phyloP scores from a whole-genome alignment of 2,113 vertebrate species.

The Sceloporus undulatus region DNA sequence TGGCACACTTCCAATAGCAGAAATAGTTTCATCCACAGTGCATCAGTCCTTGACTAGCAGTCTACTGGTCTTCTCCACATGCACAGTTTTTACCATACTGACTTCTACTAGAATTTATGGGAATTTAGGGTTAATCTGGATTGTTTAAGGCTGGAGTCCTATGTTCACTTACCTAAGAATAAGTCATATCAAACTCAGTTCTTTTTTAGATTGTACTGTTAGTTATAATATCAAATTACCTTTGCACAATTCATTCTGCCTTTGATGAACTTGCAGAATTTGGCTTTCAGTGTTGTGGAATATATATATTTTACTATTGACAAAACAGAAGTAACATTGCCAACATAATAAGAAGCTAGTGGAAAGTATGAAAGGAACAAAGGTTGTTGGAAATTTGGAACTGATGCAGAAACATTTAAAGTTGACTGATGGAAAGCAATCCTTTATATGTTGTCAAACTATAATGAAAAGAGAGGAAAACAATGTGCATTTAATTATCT shows the following conservation, averaged over 20 bases:
- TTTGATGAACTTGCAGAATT: slow-evolving; percentile 10
- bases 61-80: background rate
- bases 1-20: background rate
- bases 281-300: background rate
- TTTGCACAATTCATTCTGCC: slow-evolving; percentile 8
- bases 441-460: background rate
- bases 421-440: background rate
- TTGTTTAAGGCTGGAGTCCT: background rate
- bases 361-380: slow-evolving; percentile 7
- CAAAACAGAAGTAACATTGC: background rate
- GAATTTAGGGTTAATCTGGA: background rate
- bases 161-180: background rate
- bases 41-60: background rate
- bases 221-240: background rate
- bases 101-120: background rate
- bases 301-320: background rate
- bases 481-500: slow-evolving; percentile 11
- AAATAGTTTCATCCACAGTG: background rate
- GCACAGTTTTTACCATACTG: background rate
- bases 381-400: background rate
- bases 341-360: slow-evolving; percentile 11
- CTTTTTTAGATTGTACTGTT: background rate
- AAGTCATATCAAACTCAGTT: background rate
- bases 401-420: slow-evolving; percentile 5
- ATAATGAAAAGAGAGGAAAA: slow-evolving; percentile 11